phyloP scores from a whole-genome alignment of 2,113 vertebrate genomes.

The Dipodomys stephensi region DNA sequence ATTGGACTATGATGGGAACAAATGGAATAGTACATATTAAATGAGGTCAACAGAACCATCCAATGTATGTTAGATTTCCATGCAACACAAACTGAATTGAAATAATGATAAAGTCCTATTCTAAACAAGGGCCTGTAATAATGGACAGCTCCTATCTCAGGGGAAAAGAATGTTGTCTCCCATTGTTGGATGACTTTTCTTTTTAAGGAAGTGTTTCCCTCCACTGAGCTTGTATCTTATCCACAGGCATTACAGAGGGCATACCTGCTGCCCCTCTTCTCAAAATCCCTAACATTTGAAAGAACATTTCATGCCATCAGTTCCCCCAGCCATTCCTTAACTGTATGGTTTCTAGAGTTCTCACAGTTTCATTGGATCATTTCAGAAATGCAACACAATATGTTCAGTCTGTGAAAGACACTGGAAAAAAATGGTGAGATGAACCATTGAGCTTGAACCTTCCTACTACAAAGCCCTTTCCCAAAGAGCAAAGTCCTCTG shows the following conservation, averaged over 20 bases:
- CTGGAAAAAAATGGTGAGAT: not conserved
- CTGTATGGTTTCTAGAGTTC: not conserved
- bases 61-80: not conserved
- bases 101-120: not conserved
- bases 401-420: slow-evolving; percentile 14
- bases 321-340: not conserved
- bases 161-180: not conserved
- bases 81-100: not conserved
- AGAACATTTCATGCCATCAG: not conserved
- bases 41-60: not conserved
- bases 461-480: not conserved
- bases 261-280: not conserved
- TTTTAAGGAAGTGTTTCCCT: not conserved
- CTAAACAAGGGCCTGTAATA: not conserved
- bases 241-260: not conserved
- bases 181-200: not conserved
- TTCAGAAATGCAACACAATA: slow-evolving; percentile 44
- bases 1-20: not conserved
- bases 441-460: not conserved
- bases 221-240: not conserved
- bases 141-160: not conserved
- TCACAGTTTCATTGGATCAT: not conserved
- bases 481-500: not conserved
- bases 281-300: not conserved
- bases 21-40: not conserved